Evolutionary conservation across 2,797 vertebrate genomes (phyloP).

Genomic region (Acipenser ruthenus): DNA sequence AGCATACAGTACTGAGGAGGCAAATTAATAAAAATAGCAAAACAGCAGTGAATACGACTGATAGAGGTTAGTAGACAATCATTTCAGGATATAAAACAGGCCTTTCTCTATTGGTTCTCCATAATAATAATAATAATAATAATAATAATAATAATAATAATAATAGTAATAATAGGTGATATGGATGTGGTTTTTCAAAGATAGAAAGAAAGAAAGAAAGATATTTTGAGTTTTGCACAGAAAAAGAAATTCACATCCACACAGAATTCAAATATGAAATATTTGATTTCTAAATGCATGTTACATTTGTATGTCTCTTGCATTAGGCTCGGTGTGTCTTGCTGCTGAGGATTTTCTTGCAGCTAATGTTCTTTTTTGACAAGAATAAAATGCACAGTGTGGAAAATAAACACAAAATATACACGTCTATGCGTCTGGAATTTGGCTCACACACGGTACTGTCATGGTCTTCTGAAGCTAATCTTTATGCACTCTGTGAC

Average conservation of each 20-base stretch:
- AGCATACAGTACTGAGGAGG: background rate
- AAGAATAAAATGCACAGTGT: constrained; percentile 7
- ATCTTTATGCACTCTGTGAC: constrained; percentile 99
- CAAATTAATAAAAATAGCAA: background rate
- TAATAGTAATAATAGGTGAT: too few species aligned
- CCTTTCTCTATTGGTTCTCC: too few species aligned
- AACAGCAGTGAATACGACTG: background rate
- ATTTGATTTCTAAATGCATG: background rate
- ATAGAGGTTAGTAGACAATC: too few species aligned
- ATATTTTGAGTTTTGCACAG: too few species aligned
- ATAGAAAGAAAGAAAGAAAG: too few species aligned
- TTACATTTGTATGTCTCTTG: constrained; percentile 2
- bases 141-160: too few species aligned
- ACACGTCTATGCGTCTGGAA: constrained; percentile 42
- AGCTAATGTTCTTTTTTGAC: constrained; percentile 3
- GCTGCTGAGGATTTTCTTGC: background rate
- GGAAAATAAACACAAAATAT: constrained; percentile 8
- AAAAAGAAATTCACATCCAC: too few species aligned
- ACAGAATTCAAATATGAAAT: background rate
- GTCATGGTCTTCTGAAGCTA: constrained; percentile 90
- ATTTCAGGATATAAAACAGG: too few species aligned
- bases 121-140: too few species aligned
- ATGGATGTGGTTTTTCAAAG: too few species aligned
- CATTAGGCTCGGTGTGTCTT: background rate
- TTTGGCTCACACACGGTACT: constrained; percentile 64